Base-by-base conservation (phyloP, 2,888 invertebrate species). In the Apoda limacodes region DNA sequence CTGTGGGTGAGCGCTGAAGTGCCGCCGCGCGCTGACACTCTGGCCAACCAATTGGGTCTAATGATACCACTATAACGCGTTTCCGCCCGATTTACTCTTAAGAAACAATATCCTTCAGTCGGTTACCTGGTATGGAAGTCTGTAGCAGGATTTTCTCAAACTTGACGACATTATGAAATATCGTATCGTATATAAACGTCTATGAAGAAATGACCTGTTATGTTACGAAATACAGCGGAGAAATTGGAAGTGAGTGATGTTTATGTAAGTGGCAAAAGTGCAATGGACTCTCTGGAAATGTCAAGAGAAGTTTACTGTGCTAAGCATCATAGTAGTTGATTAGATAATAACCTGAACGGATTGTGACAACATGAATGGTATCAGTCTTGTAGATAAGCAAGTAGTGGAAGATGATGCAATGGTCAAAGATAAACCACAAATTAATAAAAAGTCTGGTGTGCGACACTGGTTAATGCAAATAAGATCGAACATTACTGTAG, bases 401-500 rank as follows among this genome's bases (percentile, higher is more conserved):
- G 60, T 40, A 38, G 50, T 52, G 24, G 63, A 52, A 34, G 59
- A 51, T 29, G 69, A 61, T 39, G 40, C 45, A 35, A 55, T 50
- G 11, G 37, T 32, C 46, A 45, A 27, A n/a, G 72, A 68, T 35
- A 62, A 62, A 53, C 58, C 64, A 37, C 43, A 60, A 34, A 58
- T 59, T 43, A 37, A 48, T 13, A 68, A 69, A 35, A 63, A 56
- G 39, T 45, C 58, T 5, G 55, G 63, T 35, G 56, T 78, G 4
- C 56, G 52, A 35, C 65, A 74, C 25, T 85, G 83, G 43, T 46
- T 83, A 13, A 64, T 69, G 45, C 76, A 76, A 43, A 70, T 87
- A 36, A 70, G 72, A 43, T 70, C 83, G 13, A 86, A 85, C 43
- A 84, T 88, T 32, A 88, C 88, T 1, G 87, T 88, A 17, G 88